phyloP scores from a whole-genome alignment of 2,113 vertebrate species.

The Caloenas nicobarica region DNA sequence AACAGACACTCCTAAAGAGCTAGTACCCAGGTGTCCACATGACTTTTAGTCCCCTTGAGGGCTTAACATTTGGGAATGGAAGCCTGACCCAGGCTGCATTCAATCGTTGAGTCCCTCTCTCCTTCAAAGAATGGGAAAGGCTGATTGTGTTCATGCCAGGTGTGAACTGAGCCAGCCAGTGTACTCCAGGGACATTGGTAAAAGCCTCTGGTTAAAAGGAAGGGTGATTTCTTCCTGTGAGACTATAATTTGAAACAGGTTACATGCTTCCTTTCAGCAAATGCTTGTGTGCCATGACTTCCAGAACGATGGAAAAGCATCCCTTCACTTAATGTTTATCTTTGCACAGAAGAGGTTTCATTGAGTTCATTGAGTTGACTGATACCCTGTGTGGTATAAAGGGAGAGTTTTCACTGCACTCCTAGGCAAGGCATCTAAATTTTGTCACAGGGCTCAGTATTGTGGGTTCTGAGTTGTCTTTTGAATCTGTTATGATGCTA shows the following conservation, averaged over 20 bases:
- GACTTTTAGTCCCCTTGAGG: not conserved
- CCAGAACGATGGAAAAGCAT: not conserved
- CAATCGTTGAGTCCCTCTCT: not conserved
- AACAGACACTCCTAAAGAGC: not conserved
- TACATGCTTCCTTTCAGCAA: not conserved
- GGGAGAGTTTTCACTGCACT: not conserved
- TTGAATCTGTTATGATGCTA: not conserved
- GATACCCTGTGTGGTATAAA: accelerated
- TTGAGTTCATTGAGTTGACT: not conserved
- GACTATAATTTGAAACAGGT: not conserved
- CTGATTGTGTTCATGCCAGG: not conserved
- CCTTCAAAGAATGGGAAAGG: not conserved
- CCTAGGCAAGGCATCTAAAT: not conserved
- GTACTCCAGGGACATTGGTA: not conserved
- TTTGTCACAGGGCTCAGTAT: not conserved
- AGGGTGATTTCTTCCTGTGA: not conserved
- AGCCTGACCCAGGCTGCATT: not conserved
- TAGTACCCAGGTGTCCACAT: not conserved
- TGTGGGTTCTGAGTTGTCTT: not conserved
- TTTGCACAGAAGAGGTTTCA: not conserved
- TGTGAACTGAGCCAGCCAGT: not conserved
- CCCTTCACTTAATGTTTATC: not conserved
- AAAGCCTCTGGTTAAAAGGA: not conserved
- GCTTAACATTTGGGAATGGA: not conserved
- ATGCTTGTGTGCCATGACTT: not conserved